A percentile compares a stretch with the other conserved stretches of the same genome.
Conservation (phyloP, 1,140 invertebrate species). For the Scaptodrosophila lebanonensis region DNA sequence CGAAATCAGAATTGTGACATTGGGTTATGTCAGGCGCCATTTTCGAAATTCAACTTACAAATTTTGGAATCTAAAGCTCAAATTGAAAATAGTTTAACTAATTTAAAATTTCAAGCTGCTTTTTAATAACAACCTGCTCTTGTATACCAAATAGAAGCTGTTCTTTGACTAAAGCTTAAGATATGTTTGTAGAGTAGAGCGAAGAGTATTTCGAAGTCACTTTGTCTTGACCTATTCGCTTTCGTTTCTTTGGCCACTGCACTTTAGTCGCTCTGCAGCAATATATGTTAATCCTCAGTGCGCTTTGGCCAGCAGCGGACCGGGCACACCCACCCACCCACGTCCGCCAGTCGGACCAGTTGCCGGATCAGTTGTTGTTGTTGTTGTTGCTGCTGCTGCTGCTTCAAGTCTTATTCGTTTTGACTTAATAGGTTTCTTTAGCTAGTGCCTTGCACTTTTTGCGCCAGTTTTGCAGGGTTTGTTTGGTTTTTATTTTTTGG, state of each 20-base stretch:
- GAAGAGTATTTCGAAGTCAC: not conserved
- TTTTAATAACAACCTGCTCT: no score
- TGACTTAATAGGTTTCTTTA: slow-evolving; percentile 1
- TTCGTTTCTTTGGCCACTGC: slow-evolving; percentile 13
- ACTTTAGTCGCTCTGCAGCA: slow-evolving; percentile 20
- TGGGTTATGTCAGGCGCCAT: no score
- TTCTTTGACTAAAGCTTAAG: no score
- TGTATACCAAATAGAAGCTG: no score
- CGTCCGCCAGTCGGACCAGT: slow-evolving; percentile 19
- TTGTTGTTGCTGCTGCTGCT: slow-evolving; percentile 27
- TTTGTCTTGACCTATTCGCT: slow-evolving; percentile 9
- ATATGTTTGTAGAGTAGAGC: no score
- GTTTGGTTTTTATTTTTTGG: slow-evolving; percentile 22
- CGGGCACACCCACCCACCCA: slow-evolving; percentile 58
- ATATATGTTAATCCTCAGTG: slow-evolving; percentile 50
- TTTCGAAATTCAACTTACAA: no score
- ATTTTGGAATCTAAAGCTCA: no score
- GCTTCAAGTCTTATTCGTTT: slow-evolving; percentile 23
- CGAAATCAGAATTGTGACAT: no score
- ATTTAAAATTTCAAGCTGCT: no score
- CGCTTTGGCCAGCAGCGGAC: slow-evolving; percentile 21
- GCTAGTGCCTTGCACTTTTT: slow-evolving; percentile 17
- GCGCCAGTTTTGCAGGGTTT: not conserved
- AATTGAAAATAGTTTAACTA: no score
- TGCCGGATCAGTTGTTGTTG: no score